Evolutionary conservation across 2,113 vertebrate species (phyloP).

Genomic region (Sciurus niger): DNA sequence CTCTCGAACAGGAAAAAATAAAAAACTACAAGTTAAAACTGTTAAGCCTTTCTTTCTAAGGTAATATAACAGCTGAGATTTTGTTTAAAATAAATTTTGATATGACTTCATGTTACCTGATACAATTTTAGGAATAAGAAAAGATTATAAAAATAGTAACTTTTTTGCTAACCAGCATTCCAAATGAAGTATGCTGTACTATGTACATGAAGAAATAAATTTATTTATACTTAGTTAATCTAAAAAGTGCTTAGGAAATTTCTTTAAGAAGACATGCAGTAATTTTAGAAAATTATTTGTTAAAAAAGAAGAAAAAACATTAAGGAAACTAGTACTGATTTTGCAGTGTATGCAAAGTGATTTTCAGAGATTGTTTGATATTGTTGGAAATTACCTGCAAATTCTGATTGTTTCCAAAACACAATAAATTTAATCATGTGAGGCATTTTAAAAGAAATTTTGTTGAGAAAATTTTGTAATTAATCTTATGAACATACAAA

Average conservation of each 20-base stretch:
- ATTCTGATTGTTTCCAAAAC: neutral
- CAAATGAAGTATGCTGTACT: neutral
- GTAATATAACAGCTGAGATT: neutral
- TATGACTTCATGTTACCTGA: neutral
- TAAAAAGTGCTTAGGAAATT: neutral
- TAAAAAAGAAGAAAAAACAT: neutral
- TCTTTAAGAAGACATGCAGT: neutral
- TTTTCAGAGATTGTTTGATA: neutral
- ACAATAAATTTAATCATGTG: neutral
- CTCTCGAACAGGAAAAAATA: neutral
- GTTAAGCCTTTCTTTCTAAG: neutral
- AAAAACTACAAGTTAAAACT: neutral
- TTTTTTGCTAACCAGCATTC: neutral
- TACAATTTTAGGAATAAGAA: neutral
- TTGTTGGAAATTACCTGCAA: neutral
- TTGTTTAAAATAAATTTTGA: neutral
- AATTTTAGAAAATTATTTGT: neutral
- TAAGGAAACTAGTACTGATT: neutral
- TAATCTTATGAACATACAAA: constrained; percentile 2
- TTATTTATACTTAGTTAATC: neutral
- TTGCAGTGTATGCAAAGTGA: neutral
- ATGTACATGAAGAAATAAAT: neutral
- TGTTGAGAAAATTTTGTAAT: neutral
- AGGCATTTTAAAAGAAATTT: neutral
- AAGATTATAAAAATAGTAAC: neutral